Evolutionary conservation across 1,140 invertebrate species (phyloP).

Genomic region (Brachionus rubens): DNA sequence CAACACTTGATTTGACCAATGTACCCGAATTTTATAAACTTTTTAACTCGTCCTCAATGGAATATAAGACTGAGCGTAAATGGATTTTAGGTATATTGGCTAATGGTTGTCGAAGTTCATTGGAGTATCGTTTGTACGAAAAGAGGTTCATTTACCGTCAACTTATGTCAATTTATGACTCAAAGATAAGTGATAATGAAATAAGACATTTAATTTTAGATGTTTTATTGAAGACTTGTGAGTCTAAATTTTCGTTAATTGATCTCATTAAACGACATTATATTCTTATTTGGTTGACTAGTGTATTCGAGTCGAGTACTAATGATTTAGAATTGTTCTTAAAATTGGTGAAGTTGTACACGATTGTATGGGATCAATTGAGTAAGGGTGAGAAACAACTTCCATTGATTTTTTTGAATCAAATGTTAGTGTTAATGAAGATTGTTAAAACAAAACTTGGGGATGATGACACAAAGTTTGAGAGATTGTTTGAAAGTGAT

Average conservation of each 20-base stretch:
- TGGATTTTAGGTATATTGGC: constrained; percentile 70
- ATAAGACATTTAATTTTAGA: constrained; percentile 49
- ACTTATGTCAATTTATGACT: constrained; percentile 63
- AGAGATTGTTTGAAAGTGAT: background rate
- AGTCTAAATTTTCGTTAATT: constrained; percentile 49
- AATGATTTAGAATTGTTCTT: background rate
- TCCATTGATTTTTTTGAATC: constrained; percentile 36
- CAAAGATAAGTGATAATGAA: constrained; percentile 50
- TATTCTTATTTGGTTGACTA: constrained; percentile 50
- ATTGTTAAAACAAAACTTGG: background rate
- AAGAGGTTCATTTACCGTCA: constrained; percentile 66
- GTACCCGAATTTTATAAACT: constrained; percentile 75
- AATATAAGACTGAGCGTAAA: constrained; percentile 62
- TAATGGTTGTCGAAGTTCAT: constrained; percentile 66
- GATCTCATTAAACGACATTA: constrained; percentile 52
- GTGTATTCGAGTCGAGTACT: constrained; percentile 31
- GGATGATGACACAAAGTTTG: background rate
- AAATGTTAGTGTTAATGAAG: constrained; percentile 1
- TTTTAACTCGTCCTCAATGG: constrained; percentile 68
- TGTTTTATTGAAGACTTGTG: constrained; percentile 50
- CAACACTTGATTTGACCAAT: constrained; percentile 67
- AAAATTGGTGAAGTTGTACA: constrained; percentile 11
- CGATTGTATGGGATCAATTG: background rate
- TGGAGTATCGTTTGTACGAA: constrained; percentile 65
- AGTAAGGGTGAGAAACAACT: background rate